These are phyloP conservation scores for Drosophila anceps DNA, from an alignment of 2,888 invertebrate species.

Conservation along the genomic window DNA sequence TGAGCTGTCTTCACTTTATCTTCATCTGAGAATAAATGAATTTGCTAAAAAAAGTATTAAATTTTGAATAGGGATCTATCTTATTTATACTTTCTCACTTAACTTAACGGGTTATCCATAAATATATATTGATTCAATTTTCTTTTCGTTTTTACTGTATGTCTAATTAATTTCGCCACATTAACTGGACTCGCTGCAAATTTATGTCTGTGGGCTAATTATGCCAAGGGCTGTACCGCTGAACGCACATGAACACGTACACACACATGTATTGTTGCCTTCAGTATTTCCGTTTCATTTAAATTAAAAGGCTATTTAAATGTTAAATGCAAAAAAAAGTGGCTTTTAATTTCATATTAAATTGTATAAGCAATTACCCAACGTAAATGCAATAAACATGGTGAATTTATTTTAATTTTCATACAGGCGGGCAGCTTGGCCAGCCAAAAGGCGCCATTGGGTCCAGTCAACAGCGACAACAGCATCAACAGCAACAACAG, in stretches of 20 bases:
- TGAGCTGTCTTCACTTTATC: no score
- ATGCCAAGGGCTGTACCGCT: constrained; percentile 49
- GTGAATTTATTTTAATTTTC: constrained; percentile 77
- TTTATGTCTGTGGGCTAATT: constrained; percentile 66
- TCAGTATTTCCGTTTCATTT: constrained; percentile 62
- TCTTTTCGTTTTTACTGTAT: constrained; percentile 14
- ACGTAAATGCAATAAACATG: constrained; percentile 76
- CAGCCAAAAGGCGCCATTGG: constrained; percentile 50
- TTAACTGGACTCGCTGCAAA: constrained; percentile 58
- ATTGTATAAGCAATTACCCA: constrained; percentile 78
- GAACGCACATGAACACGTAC: constrained; percentile 15
- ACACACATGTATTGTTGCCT: constrained; percentile 36
- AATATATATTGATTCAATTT: constrained; percentile 18
- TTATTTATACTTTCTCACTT: background rate
- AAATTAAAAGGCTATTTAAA: constrained; percentile 75
- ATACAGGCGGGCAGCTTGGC: constrained; percentile 33
- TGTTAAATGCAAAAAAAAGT: constrained; percentile 66
- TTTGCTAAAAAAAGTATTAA: background rate
- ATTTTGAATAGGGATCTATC: background rate
- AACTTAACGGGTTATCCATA: constrained; percentile 32
- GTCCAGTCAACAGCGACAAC: constrained; percentile 15
- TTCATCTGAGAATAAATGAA: background rate
- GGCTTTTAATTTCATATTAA: constrained; percentile 77
- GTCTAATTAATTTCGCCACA: constrained; percentile 65
- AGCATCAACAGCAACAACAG: constrained; percentile 7